phyloP scores from a whole-genome alignment of 2,113 vertebrate species.

The Ellobius talpinus region DNA sequence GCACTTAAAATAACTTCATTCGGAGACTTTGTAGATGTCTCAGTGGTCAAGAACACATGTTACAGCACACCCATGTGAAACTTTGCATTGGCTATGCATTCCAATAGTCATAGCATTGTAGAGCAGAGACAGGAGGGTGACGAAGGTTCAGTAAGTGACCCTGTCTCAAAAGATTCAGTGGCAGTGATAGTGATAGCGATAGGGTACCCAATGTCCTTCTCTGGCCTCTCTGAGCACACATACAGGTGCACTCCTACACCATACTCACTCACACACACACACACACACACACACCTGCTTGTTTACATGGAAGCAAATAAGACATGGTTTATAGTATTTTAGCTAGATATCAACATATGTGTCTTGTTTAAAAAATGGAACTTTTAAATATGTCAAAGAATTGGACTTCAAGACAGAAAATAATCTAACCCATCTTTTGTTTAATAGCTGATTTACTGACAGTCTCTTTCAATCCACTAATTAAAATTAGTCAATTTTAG shows the following conservation, averaged over 20 bases:
- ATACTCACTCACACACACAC: background rate
- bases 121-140: background rate
- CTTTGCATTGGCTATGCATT: background rate
- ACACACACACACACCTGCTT: background rate
- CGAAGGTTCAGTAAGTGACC: background rate
- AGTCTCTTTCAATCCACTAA: background rate
- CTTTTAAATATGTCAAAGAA: background rate
- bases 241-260: background rate
- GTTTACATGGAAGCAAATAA: background rate
- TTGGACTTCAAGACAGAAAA: background rate
- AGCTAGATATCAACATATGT: background rate
- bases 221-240: background rate
- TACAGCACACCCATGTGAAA: background rate
- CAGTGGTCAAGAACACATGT: background rate
- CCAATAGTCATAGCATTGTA: too few species aligned
- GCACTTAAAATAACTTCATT: conserved; percentile 4
- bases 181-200: too few species aligned
- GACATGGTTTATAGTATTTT: background rate
- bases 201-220: background rate
- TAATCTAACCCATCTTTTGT: background rate
- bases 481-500: conserved; percentile 34
- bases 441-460: background rate
- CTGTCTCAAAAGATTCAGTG: background rate
- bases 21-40: too few species aligned
- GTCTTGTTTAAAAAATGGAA: background rate